Conservation (phyloP, 2,113 vertebrate genomes). For the Phylloscopus trochilus region DNA sequence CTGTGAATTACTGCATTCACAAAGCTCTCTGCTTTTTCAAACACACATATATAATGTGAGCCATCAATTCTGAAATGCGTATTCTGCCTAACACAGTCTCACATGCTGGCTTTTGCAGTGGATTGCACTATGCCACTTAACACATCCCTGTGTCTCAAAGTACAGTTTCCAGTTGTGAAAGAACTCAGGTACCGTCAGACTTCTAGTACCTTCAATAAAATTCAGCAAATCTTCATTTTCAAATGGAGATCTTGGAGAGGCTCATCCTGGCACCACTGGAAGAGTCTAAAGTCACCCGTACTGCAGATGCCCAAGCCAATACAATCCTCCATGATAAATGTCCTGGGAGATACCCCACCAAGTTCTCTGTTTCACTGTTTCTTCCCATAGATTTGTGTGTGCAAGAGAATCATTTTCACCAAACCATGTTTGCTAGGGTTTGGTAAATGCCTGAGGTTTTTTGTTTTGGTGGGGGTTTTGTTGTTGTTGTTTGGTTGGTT, state of each 20-base stretch:
- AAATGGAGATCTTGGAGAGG: neutral
- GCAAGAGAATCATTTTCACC: neutral
- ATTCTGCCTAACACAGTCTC: neutral
- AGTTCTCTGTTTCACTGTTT: neutral
- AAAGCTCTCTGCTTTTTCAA: neutral
- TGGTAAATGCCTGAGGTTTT: neutral
- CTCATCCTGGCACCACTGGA: neutral
- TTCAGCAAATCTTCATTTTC: neutral
- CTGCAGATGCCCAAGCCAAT: neutral
- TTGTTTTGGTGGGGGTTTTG: no score
- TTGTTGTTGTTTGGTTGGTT: neutral
- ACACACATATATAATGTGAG: neutral
- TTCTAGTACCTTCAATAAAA: neutral
- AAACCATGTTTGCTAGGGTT: neutral
- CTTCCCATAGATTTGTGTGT: neutral
- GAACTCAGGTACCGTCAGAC: neutral
- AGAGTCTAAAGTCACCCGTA: neutral
- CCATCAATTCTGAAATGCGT: neutral
- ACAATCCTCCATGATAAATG: neutral
- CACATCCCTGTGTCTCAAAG: neutral
- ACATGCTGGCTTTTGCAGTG: neutral
- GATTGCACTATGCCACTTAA: neutral
- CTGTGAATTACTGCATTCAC: neutral
- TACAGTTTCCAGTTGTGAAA: neutral
- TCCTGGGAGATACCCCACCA: neutral